Conservation (phyloP, 2,113 vertebrate genomes). For the Bos taurus region DNA sequence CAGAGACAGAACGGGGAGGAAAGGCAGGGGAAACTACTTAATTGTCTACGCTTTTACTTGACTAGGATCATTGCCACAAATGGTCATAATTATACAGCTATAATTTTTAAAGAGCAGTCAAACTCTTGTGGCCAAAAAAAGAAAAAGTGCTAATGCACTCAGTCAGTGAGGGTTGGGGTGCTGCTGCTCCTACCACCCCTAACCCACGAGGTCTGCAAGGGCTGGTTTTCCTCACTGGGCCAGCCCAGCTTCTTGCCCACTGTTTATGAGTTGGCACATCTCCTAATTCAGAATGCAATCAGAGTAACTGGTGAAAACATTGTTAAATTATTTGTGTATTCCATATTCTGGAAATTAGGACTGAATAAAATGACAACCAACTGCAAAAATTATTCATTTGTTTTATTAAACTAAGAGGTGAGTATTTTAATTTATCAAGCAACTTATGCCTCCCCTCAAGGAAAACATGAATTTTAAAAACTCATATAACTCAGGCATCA, state of each 20-base stretch:
- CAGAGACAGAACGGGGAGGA: not conserved
- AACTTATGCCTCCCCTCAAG: not conserved
- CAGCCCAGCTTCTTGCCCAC: not conserved
- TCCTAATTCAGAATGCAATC: not conserved
- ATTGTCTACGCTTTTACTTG: not conserved
- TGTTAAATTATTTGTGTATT: not conserved
- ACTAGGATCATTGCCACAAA: not conserved
- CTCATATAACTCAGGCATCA: not conserved
- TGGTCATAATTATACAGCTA: not conserved
- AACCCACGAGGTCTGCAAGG: not conserved
- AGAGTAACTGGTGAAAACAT: not conserved
- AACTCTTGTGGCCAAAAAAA: not conserved
- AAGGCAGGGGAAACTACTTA: not conserved
- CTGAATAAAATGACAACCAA: not conserved
- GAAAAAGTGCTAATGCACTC: not conserved
- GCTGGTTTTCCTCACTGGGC: not conserved
- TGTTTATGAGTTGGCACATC: not conserved
- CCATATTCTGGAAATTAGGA: not conserved
- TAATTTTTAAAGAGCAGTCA: slow-evolving; percentile 1
- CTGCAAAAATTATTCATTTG: not conserved
- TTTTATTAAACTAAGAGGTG: not conserved
- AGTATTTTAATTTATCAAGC: not conserved
- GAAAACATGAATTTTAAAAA: not conserved
- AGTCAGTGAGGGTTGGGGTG: fast-evolving
- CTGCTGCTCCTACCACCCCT: not conserved